Evolutionary conservation across 2,113 vertebrate species (phyloP).

Genomic region (Pomatostomus ruficeps): DNA sequence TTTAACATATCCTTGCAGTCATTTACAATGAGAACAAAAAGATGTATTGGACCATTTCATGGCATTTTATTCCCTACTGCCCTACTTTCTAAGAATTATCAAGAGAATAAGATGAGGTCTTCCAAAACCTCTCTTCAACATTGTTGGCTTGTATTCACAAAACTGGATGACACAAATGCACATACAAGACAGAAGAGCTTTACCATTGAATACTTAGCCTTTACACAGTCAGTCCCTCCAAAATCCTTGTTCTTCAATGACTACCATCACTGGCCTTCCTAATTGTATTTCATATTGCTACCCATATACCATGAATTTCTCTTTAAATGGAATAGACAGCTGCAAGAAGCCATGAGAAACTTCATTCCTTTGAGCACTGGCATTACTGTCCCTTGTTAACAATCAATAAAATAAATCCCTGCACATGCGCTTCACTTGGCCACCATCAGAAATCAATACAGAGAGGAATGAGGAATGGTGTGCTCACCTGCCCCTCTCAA

Average conservation of each 20-base stretch:
- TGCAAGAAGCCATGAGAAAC: background rate
- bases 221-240: background rate
- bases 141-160: background rate
- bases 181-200: background rate
- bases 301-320: background rate
- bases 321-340: background rate
- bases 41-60: background rate
- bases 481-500: background rate
- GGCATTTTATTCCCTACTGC: background rate
- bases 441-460: background rate
- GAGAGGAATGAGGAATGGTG: background rate
- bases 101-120: background rate
- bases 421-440: accelerated
- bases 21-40: background rate
- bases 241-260: background rate
- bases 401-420: background rate
- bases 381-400: background rate
- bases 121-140: background rate
- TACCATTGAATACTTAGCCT: background rate
- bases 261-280: background rate
- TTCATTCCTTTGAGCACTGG: background rate
- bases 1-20: background rate
- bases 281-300: background rate
- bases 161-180: background rate
- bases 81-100: background rate